Evolutionary conservation across 2,113 vertebrate genomes (phyloP), one percentile per base, ranked within the genome.

Genomic region (Tonatia bakeri): DNA sequence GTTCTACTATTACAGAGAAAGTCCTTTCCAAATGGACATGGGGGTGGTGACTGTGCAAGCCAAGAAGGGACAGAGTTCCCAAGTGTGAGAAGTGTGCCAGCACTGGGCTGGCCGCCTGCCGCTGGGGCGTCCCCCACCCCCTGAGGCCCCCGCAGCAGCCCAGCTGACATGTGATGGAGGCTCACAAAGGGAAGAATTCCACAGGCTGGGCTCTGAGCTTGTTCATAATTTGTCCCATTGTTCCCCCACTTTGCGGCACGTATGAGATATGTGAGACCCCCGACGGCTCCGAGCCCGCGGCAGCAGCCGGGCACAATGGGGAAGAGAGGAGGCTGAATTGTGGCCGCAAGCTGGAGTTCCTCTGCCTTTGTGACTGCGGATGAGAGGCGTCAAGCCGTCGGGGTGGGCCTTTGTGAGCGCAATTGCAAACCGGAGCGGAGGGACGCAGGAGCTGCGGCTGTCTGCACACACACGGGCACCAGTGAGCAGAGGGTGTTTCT

Each of bases 141-240:
- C 7, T 43, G 88, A 64, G 50, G 96, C 96, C 86, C 96, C 91
- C 61, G 13, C 61, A 13, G 50, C 70, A 65, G 94, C 92, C 93
- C 93, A 83, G 94, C 93, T 95, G 64, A 97, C 93, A 94, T 19
- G 96, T 98, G 94, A 97, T 33, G 70, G 70, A 89, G 85, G 40
- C 81, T 90, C 83, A 98, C 98, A 99, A 98, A 98, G 87, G 89
- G 90, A 97, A 96, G 98, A 97, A 98, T 98, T 98, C 95, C 95
- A 7, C 94, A 96, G 94, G 10, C 72, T 94, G 81, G 52, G 94
- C 97, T 97, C 97, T 84, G 98, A 96, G 97, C 97, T 97, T 98
- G 97, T 97, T 96, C 98, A 97, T 98, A 98, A 98, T 98, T 98
- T 98, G 98, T 97, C 95, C 94, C 98, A 98, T 96, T 98, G 98